phyloP scores from a whole-genome alignment of 2,888 invertebrate species.

The Drosophila borealis region DNA sequence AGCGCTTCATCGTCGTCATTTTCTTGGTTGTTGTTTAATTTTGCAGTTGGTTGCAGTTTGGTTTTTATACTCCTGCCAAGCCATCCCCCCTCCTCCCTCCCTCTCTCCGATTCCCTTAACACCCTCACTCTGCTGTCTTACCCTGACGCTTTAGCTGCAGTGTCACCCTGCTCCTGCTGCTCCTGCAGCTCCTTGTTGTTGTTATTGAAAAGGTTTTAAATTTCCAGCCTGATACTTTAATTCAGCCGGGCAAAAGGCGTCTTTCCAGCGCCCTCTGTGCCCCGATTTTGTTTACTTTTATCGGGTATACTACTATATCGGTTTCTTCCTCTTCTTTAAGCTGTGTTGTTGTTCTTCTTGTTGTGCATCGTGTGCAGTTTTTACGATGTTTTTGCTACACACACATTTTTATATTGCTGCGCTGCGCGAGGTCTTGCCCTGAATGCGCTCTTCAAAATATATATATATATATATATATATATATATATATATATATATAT shows the following conservation, averaged over 20 bases:
- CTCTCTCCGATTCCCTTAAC: neutral
- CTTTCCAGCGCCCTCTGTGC: constrained; percentile 21
- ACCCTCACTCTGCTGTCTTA: neutral
- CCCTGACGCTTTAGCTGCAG: neutral
- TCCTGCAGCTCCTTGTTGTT: constrained; percentile 21
- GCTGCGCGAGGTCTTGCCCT: constrained; percentile 7
- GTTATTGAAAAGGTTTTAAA: constrained; percentile 61
- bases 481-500: constrained; percentile 7
- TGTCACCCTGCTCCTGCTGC: neutral
- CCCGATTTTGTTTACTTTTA: constrained; percentile 50
- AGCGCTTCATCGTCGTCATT: constrained; percentile 49
- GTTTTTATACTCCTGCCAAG: constrained; percentile 39
- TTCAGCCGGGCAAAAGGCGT: constrained; percentile 52
- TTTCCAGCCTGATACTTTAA: constrained; percentile 68
- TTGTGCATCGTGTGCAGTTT: constrained; percentile 52
- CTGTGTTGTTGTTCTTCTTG: constrained; percentile 19
- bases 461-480: neutral
- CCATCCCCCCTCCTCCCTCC: neutral
- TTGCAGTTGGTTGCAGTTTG: constrained; percentile 63
- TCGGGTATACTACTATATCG: constrained; percentile 30
- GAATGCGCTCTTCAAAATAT: constrained; percentile 35
- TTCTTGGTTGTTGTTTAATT: constrained; percentile 57
- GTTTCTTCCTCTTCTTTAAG: constrained; percentile 9
- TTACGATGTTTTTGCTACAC: constrained; percentile 21
- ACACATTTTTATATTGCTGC: neutral